Percentiles rank a stretch among this genome's conserved stretches.
Evolutionary conservation across 2,113 vertebrate species (phyloP).

Genomic region (Microtus montanus): DNA sequence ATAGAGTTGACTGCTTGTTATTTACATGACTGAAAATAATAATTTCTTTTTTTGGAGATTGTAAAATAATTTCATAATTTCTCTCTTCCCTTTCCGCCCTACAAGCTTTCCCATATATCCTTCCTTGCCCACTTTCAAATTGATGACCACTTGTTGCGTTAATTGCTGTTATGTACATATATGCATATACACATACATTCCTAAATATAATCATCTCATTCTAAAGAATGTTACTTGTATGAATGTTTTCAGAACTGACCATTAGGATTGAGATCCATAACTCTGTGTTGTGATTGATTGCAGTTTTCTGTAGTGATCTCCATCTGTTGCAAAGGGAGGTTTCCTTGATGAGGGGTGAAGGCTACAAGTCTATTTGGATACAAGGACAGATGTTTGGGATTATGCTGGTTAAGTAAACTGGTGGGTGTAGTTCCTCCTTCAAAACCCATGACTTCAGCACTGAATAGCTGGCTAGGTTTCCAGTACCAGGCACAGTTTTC

Average conservation of each 20-base stretch:
- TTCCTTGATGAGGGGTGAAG: background rate
- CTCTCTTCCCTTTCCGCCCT: background rate
- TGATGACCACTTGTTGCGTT: background rate
- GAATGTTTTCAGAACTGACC: background rate
- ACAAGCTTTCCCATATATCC: background rate
- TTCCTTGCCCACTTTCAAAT: background rate
- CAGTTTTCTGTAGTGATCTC: background rate
- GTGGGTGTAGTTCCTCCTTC: background rate
- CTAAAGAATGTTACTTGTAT: background rate
- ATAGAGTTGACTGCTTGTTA: background rate
- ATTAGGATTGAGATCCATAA: background rate
- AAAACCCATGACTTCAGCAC: background rate
- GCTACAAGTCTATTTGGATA: background rate
- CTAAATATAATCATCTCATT: background rate
- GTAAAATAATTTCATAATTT: background rate
- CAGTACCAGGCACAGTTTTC: background rate
- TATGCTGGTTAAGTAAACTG: background rate
- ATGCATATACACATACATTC: background rate
- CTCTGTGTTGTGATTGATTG: background rate
- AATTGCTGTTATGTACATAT: background rate
- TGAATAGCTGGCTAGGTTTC: background rate
- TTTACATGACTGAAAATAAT: background rate
- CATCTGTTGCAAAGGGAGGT: background rate
- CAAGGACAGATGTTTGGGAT: background rate
- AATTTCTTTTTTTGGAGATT: background rate